Conservation (phyloP, 2,113 vertebrate species). For the Carassius gibelio region DNA sequence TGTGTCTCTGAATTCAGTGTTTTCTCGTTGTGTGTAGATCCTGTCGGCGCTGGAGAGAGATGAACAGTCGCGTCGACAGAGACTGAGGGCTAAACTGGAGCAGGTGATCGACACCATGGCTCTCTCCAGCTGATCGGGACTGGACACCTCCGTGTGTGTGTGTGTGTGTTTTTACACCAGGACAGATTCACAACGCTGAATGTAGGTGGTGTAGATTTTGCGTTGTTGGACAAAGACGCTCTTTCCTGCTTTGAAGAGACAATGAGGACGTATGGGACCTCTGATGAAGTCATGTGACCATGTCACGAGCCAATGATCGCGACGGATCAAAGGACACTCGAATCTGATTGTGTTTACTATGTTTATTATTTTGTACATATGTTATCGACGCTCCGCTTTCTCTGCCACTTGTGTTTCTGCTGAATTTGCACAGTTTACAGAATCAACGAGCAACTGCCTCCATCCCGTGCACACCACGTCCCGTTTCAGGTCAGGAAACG, state of each 20-base stretch:
- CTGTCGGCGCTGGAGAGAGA: conserved; percentile 93
- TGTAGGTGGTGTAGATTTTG: conserved; percentile 29
- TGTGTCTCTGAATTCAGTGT: not conserved
- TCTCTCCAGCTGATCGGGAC: conserved; percentile 86
- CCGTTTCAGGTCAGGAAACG: not conserved
- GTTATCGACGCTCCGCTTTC: conserved; percentile 69
- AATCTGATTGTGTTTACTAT: conserved; percentile 55
- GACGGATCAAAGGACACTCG: conserved; percentile 18
- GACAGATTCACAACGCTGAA: conserved; percentile 26
- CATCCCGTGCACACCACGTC: not conserved
- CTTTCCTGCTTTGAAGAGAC: conserved; percentile 39
- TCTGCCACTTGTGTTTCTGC: too few relatives aligned
- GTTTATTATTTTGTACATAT: conserved; percentile 69
- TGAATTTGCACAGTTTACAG: too few relatives aligned
- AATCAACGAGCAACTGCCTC: not conserved
- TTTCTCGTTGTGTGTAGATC: conserved; percentile 76
- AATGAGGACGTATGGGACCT: conserved; percentile 40
- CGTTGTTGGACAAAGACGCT: conserved; percentile 15
- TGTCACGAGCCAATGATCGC: conserved; percentile 23
- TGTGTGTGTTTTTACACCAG: not conserved
- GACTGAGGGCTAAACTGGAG: conserved; percentile 94
- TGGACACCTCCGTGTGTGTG: conserved; percentile 45
- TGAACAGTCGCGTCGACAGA: conserved; percentile 92
- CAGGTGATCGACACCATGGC: conserved; percentile 99
- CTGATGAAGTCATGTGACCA: conserved; percentile 38